Base-by-base conservation (phyloP, 92 coral and sea anemone species). In the Epizoanthus rinbou region DNA sequence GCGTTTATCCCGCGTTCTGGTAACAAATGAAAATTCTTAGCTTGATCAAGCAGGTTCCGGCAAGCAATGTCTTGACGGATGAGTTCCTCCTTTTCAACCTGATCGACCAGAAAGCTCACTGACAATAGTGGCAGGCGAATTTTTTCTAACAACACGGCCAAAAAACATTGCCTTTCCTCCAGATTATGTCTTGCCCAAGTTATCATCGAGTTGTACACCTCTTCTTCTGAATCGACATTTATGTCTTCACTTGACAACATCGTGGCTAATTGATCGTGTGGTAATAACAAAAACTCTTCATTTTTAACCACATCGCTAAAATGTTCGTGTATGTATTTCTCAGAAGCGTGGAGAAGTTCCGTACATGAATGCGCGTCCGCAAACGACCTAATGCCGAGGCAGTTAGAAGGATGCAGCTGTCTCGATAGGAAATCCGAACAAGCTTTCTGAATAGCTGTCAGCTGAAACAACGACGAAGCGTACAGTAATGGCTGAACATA, bases 51-150 rank as follows among this genome's bases (percentile, higher is more conserved):
- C 22, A 92, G 84, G 86, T 92, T 88, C 25, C 97, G 80, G 45
- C 98, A 95, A 0, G 90, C 88, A 31, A 92, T 93, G 62, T 91
- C 93, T 52, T 88, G 89, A 24, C 95, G 80, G 57, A 95, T 91
- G 17, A 95, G 94, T 80, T 95, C 98, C 82, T 95, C 94, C 85
- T 93, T 94, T 76, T 95, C 98, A 23, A 95, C 94, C 70, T 91
- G 91, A 76, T 95, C 93, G 6, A 95, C 95, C 31, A 90, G 79
- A 89, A 89, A 89, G 64, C 89, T 95, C 23, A 97, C 94, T 19
- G 98, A 90, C 41, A 95, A 63, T 7, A 94, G 88, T 2, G 98
- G 98, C 67, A 95, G 91, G 19, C 98, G 91, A 60, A 95, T 86
- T 78, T 85, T 80, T 11, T 58, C 89, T 1, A 95, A 80, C 11